A percentile compares a stretch with the other conserved stretches of the same genome.
These are phyloP conservation scores for Sebastes minor DNA, from an alignment of 2,797 vertebrate species.

Conservation along the genomic window DNA sequence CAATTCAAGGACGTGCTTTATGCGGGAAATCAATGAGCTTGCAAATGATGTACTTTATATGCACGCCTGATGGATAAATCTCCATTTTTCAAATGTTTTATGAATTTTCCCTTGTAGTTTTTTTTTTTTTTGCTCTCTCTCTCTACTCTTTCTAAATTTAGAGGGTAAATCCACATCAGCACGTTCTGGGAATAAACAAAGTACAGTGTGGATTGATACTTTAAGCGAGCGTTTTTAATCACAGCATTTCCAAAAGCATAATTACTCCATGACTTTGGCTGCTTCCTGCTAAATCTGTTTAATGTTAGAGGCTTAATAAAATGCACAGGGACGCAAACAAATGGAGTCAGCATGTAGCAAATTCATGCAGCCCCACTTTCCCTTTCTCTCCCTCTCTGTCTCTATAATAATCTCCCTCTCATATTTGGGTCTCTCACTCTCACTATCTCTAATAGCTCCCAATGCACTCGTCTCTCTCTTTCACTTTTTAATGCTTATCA, in stretches of 20 bases:
- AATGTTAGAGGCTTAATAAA: constrained; percentile 75
- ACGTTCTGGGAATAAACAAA: constrained; percentile 63
- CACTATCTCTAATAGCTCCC: constrained; percentile 64
- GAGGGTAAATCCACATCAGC: constrained; percentile 59
- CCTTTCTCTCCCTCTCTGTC: constrained; percentile 26
- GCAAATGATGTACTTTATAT: constrained; percentile 73
- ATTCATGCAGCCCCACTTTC: constrained; percentile 36
- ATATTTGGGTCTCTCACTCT: constrained; percentile 55
- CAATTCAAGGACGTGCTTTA: constrained; percentile 69
- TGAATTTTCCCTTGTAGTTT: constrained; percentile 40
- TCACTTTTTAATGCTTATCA: constrained; percentile 69
- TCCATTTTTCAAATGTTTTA: constrained; percentile 61
- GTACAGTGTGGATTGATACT: constrained; percentile 58
- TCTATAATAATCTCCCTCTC: constrained; percentile 65
- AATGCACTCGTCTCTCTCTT: constrained; percentile 34
- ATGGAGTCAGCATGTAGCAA: constrained; percentile 72
- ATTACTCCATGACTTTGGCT: constrained; percentile 77
- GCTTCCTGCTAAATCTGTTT: constrained; percentile 74
- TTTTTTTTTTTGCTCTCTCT: background rate
- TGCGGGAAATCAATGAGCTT: constrained; percentile 59
- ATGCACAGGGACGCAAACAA: constrained; percentile 76
- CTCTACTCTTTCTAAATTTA: constrained; percentile 12
- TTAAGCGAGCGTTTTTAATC: constrained; percentile 65
- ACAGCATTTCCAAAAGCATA: constrained; percentile 71
- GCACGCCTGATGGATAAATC: constrained; percentile 63